These are phyloP conservation scores for Corythornis cristatus DNA, from an alignment of 2,113 vertebrate genomes.

Conservation along the genomic window DNA sequence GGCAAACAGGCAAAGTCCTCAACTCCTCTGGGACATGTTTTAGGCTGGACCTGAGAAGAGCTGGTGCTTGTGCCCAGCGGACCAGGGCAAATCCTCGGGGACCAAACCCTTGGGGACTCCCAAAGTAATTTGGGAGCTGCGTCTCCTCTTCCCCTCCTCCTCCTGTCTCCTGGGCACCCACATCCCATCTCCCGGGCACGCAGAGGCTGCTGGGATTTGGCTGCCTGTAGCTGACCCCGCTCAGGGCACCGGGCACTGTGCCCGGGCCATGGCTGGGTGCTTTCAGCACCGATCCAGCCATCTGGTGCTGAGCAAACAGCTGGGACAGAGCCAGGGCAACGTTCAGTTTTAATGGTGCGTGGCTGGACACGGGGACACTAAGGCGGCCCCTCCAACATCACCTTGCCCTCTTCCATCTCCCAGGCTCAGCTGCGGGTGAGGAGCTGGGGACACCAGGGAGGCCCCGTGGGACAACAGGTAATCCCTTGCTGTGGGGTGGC, in stretches of 20 bases:
- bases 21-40: rapidly evolving
- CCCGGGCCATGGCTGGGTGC: rapidly evolving
- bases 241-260: neutral
- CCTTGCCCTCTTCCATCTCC: neutral
- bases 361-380: rapidly evolving
- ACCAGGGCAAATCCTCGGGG: neutral
- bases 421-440: rapidly evolving
- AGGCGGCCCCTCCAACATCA: neutral
- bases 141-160: neutral
- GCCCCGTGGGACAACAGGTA: neutral
- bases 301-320: neutral
- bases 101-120: neutral
- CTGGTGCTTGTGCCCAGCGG: rapidly evolving
- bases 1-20: neutral
- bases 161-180: neutral
- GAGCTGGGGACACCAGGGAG: neutral
- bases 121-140: neutral
- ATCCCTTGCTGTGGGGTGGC: rapidly evolving
- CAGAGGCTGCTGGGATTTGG: neutral
- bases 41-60: rapidly evolving
- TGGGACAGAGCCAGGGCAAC: neutral
- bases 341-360: neutral
- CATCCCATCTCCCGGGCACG: neutral
- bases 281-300: neutral
- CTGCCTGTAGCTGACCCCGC: neutral